Conservation (phyloP, 2,113 vertebrate species). For the Smithornis capensis region DNA sequence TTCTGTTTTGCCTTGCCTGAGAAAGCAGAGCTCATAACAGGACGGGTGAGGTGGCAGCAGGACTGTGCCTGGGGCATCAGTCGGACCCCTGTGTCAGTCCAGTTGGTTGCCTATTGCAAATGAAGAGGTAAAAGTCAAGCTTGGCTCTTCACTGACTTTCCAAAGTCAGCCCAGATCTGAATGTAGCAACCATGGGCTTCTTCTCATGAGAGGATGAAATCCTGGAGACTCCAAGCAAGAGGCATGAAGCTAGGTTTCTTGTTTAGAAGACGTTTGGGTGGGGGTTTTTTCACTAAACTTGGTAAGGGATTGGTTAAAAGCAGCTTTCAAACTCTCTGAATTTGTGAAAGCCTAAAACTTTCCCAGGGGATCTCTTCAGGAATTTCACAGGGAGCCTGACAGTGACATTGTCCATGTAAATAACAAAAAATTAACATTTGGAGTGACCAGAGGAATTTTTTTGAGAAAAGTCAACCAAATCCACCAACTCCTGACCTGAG, state of each 20-base stretch:
- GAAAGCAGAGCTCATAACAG: background rate
- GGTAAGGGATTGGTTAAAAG: background rate
- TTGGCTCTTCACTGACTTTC: background rate
- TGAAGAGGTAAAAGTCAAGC: background rate
- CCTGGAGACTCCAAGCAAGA: background rate
- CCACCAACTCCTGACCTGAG: background rate
- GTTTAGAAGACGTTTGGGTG: background rate
- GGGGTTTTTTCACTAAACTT: background rate
- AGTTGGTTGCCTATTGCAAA: background rate
- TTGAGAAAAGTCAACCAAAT: background rate
- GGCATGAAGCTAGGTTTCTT: background rate
- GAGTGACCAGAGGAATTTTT: background rate
- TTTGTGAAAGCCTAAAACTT: background rate
- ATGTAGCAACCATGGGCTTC: background rate
- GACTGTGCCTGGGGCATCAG: background rate
- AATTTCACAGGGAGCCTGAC: background rate
- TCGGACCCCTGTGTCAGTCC: rapidly evolving
- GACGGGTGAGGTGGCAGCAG: background rate
- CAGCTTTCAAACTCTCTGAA: background rate
- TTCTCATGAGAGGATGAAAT: background rate
- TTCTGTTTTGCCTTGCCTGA: background rate
- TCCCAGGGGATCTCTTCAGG: background rate
- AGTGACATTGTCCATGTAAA: rapidly evolving
- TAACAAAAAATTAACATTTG: background rate
- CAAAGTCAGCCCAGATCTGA: background rate